Evolutionary conservation across 2,113 vertebrate genomes (phyloP), one percentile per base, ranked within the genome.

Genomic region (Elgaria multicarinata): DNA sequence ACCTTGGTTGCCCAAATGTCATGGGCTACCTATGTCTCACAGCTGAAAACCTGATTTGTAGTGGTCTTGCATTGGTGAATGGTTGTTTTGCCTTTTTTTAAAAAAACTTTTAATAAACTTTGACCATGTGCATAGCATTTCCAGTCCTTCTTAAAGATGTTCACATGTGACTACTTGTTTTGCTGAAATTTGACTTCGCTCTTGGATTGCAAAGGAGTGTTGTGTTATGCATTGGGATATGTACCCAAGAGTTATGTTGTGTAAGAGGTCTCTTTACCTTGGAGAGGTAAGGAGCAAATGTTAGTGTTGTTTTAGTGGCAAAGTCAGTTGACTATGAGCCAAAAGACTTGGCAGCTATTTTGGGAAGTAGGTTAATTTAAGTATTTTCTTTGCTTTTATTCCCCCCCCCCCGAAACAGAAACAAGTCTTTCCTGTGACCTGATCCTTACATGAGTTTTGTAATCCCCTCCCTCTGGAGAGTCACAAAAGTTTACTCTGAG

Each of bases 301-400:
- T 39, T 80, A 85, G 18, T 67, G 53, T 74, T 81, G 87, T 0
- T 0, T 0, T 18, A 3, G 4, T 67, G 14, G 77, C 39, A 67
- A 76, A 58, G 6, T 22, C 78, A 66, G 87, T 85, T 64, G n/a
- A n/a, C n/a, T n/a, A n/a, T 88, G 89, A 87, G 53, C 89, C 26
- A 36, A 18, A 24, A 42, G 76, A 75, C 9, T 1, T 69, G 71
- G 81, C 81, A 91, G 62, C 0, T 9, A 36, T n/a, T n/a, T n/a
- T n/a, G n/a, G n/a, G n/a, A 69, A 71, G 39, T 36, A 3, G 28
- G n/a, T 78, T 42, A 8, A 72, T 26, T 83, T 53, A 53, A 58
- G 2, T 67, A 1, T 88, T 83, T 79, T 42, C 31, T 46, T 20
- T 87, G 42, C 14, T 9, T 85, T 85, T 81, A 72, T 46, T 58